phyloP scores from a whole-genome alignment of 2,797 vertebrate genomes.

The Antennarius maculatus region DNA sequence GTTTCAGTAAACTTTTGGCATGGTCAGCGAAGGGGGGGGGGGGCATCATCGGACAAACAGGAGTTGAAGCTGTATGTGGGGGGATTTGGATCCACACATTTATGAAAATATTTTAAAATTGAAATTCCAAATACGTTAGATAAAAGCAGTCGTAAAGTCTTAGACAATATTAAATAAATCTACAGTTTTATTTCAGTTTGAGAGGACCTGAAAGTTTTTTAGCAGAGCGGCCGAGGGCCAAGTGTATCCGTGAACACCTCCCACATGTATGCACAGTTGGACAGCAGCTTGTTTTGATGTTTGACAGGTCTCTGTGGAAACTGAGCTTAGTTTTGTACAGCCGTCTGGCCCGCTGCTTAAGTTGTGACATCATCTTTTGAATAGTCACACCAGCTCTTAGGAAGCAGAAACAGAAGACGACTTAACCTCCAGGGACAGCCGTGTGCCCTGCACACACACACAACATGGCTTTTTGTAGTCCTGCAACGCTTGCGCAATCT shows the following conservation, averaged over 20 bases:
- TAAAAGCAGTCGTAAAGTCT: neutral
- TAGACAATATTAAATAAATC: neutral
- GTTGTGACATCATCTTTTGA: slow-evolving; percentile 77
- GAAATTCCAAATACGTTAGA: too few relatives aligned
- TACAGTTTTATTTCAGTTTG: neutral
- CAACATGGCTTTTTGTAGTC: neutral
- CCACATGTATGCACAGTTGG: slow-evolving; percentile 26
- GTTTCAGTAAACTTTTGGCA: slow-evolving; percentile 54
- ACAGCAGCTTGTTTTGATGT: slow-evolving; percentile 69
- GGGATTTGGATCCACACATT: slow-evolving; percentile 8
- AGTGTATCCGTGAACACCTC: slow-evolving; percentile 14
- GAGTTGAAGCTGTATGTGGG: neutral
- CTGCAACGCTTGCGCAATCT: slow-evolving; percentile 8
- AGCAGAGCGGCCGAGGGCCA: neutral
- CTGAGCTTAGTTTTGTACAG: slow-evolving; percentile 69
- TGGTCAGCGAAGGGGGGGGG: neutral
- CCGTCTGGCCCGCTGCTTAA: slow-evolving; percentile 51
- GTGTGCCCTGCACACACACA: slow-evolving; percentile 42
- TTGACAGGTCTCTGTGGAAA: slow-evolving; percentile 79
- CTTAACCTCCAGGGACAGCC: slow-evolving; percentile 72
- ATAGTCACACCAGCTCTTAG: slow-evolving; percentile 77
- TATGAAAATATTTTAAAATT: neutral
- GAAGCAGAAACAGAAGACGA: slow-evolving; percentile 75
- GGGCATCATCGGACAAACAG: slow-evolving; percentile 1
- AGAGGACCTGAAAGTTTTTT: neutral